These are phyloP conservation scores for Sphenodon punctatus DNA, from an alignment of 2,797 vertebrate species.

Conservation along the genomic window DNA sequence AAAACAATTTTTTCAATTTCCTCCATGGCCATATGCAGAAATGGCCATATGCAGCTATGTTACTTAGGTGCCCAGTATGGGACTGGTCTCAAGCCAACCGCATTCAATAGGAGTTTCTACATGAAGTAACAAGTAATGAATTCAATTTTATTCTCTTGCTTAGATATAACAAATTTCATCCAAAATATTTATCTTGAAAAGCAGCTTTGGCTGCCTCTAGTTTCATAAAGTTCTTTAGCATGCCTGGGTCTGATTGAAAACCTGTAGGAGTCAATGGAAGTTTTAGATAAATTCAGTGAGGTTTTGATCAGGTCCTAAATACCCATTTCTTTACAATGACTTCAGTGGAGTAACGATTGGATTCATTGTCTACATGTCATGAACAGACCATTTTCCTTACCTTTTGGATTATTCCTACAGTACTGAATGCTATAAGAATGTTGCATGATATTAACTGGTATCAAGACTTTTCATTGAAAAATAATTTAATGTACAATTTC, in stretches of 20 bases:
- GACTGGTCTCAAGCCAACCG: not conserved
- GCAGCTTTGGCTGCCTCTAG: not conserved
- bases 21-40: fast-evolving
- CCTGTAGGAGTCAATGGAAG: not conserved
- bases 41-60: too few species aligned
- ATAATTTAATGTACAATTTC: not conserved
- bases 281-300: not conserved
- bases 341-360: too few species aligned
- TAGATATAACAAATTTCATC: not conserved
- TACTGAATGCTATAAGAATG: not conserved
- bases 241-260: not conserved
- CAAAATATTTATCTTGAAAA: not conserved
- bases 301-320: fast-evolving
- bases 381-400: too few species aligned
- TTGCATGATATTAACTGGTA: not conserved
- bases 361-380: fast-evolving
- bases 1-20: not conserved
- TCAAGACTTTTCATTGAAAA: not conserved
- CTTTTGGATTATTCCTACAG: not conserved
- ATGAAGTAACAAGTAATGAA: not conserved
- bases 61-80: not conserved
- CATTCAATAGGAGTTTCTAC: not conserved
- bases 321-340: not conserved
- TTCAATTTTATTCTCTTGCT: not conserved
- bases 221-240: fast-evolving